Base-by-base conservation (phyloP, 2,888 invertebrate species). In the Philereme vetulata region DNA sequence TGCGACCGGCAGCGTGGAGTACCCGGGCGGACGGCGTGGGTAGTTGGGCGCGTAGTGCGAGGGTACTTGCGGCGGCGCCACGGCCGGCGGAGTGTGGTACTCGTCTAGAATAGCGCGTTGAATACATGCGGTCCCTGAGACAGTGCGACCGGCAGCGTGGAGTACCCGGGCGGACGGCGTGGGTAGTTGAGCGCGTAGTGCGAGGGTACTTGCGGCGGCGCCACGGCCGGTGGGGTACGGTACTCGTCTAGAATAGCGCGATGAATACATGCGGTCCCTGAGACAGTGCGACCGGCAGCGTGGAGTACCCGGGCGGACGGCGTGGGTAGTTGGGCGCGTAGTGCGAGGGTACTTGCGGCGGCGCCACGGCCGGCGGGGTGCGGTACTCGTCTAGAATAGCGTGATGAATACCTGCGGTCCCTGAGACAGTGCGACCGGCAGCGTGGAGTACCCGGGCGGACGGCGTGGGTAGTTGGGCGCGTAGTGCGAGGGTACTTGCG, bases 121-220 rank as follows among this genome's bases (percentile, higher is more conserved):
- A 21, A 21, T 21, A 44, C 56, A 55, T 60, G 60, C 5, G 60
- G 56, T 4, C 47, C 90, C 81, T 91, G 21, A 21, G 21, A 21
- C 43, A 93, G 88, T 0, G 93, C 88, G 21, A 21, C 21, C 21
- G 97, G 98, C 63, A 97, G 83, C 3, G 97, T 96, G 73, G 97
- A 97, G 82, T 98, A 98, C 0, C 97, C 97, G 3, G 96, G 96
- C 21, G 95, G 95, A 40, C 96, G 93, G 56, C 92, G 87, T 8
- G 98, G 98, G 90, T 97, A 98, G 90, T 98, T 98, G 0, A 98
- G 98, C 9, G 98, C 98, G 85, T 98, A 98, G 86, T 98, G 98
- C 75, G 97, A 97, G n/a, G 98, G 98, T 70, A 97, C 97, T 87
- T 98, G 98, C 5, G 98, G 98, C 4, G 98, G 98, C 42, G 98